Evolutionary conservation across 2,888 invertebrate species (phyloP), one percentile per base, ranked within the genome.

Genomic region (Oscheius sp.): DNA sequence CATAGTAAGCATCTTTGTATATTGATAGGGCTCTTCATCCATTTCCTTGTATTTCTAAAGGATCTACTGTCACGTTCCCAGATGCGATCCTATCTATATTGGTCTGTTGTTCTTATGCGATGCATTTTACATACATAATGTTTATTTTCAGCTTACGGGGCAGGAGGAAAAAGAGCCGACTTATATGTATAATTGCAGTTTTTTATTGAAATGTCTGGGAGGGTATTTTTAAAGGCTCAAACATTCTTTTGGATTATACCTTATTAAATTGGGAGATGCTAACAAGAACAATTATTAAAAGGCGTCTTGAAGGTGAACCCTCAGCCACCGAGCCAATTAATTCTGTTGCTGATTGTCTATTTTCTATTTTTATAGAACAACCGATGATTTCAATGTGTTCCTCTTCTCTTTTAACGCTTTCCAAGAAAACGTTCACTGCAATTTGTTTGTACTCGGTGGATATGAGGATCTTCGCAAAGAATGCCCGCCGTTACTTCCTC

Each of bases 1-100:
- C 63, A 63, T 63, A 63, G 63, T 45, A 63, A 63, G 63, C 35
- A 59, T 18, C 35, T 9, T n/a, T n/a, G 9, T 35, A 35, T 35
- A 35, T 35, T 3, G 9, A 35, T 3, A 35, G 9, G 9, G 35
- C 35, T 35, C 35, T 9, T 6, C 35, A 35, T 35, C 35, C 9
- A 35, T 35, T 35, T 35, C 35, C 35, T 35, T 35, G 35, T 35
- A 35, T 35, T 35, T 6, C 35, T 3, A 35, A 9, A 9, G 35
- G 5, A 35, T 35, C 35, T 9, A 3, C 35, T 35, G 35, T 6
- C 35, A 9, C 9, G 35, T 35, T 35, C 9, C n/a, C n/a, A n/a
- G 35, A 35, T 9, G 35, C 3, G 35, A 9, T 35, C 5, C 35
- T 9, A 35, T 35, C 9, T 35, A 9, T n/a, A n/a, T n/a, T n/a